A percentile compares a stretch with the other conserved stretches of the same genome.
These are phyloP conservation scores for Aix galericulata DNA, from an alignment of 2,113 vertebrate species.

Conservation along the genomic window DNA sequence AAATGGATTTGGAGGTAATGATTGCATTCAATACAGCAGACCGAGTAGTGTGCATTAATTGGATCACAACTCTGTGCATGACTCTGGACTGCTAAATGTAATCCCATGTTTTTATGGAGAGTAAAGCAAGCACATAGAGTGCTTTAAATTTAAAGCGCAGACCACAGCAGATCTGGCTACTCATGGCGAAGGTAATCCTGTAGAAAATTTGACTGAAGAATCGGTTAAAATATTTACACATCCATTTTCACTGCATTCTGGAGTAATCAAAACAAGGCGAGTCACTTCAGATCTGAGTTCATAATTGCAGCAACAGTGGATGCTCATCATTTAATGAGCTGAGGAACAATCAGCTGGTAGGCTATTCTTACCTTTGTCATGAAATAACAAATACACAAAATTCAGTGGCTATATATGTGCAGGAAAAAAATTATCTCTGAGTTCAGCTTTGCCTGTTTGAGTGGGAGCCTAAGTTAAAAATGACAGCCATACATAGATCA, in stretches of 20 bases:
- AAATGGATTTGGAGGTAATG: background rate
- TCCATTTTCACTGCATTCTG: background rate
- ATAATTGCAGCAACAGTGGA: background rate
- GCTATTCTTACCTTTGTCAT: background rate
- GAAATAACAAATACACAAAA: background rate
- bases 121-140: accelerated
- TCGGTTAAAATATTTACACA: background rate
- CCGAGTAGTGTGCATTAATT: accelerated
- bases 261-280: background rate
- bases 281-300: background rate
- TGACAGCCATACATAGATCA: no score
- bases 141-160: background rate
- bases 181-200: background rate
- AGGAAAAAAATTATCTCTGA: background rate
- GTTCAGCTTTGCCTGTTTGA: background rate
- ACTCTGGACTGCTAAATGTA: background rate
- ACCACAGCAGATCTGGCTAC: background rate
- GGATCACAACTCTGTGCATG: background rate
- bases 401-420: background rate
- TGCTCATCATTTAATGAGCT: background rate
- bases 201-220: background rate
- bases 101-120: background rate
- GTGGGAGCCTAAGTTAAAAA: background rate
- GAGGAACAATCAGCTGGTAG: background rate
- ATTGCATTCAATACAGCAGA: background rate